A percentile compares a stretch with the other conserved stretches of the same genome.
phyloP scores from a whole-genome alignment of 2,888 invertebrate genomes.

The Nymphalis c-album region DNA sequence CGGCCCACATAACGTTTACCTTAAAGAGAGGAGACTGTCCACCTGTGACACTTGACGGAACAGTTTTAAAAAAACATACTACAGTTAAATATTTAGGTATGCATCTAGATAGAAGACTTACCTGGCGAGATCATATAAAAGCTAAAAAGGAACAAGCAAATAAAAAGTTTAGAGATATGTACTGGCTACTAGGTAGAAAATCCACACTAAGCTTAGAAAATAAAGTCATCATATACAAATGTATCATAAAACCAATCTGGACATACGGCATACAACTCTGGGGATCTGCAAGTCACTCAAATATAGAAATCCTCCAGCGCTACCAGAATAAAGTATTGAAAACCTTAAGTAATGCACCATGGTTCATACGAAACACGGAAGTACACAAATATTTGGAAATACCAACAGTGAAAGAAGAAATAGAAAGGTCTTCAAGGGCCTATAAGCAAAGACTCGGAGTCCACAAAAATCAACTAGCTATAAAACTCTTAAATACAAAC shows the following conservation, averaged over 20 bases:
- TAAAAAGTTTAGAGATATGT: slow-evolving; percentile 11
- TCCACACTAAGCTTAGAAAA: slow-evolving; percentile 22
- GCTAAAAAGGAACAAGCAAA: background rate
- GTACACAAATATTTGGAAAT: background rate
- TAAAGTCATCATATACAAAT: no score
- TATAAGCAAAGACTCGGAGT: no score
- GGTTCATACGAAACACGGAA: background rate
- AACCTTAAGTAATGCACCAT: slow-evolving; percentile 20
- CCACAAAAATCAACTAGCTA: no score
- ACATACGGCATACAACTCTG: slow-evolving; percentile 28
- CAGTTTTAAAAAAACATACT: no score
- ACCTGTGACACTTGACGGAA: no score
- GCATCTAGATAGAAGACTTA: no score
- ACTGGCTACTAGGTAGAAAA: slow-evolving; percentile 35
- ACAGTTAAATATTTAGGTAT: no score
- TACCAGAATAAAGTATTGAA: slow-evolving; percentile 10
- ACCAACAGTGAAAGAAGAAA: background rate
- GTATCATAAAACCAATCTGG: slow-evolving; percentile 33
- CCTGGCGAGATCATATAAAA: background rate
- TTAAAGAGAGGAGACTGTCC: no score
- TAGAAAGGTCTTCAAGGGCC: background rate
- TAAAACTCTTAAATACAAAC: no score
- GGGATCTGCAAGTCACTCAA: slow-evolving; percentile 20
- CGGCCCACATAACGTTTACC: no score
- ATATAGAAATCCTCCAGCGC: slow-evolving; percentile 18